These are phyloP conservation scores for Ailuropoda melanoleuca DNA, from an alignment of 2,113 vertebrate genomes.

Conservation along the genomic window DNA sequence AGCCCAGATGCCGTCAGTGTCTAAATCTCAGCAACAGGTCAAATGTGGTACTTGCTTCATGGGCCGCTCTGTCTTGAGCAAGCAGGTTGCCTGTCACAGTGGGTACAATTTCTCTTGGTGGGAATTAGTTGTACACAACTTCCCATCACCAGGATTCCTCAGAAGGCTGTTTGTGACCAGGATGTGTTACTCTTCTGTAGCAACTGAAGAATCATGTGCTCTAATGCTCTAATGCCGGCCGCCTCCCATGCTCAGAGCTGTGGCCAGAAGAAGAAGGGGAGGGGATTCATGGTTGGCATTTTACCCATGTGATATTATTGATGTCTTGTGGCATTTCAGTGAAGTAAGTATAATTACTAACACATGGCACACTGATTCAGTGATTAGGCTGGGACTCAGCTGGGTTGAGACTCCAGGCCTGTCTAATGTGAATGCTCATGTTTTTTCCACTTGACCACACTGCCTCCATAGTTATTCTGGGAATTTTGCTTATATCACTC, in stretches of 20 bases:
- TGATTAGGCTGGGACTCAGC: not conserved
- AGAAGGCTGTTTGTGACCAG: constrained; percentile 17
- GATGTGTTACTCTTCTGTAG: not conserved
- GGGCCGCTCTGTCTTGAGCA: not conserved
- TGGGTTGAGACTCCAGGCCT: not conserved
- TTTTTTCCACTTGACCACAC: not conserved
- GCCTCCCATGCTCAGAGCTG: not conserved
- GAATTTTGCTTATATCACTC: constrained; percentile 33
- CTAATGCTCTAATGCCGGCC: not conserved
- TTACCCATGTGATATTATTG: not conserved
- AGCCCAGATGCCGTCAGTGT: not conserved
- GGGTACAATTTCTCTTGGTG: not conserved
- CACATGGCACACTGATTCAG: not conserved
- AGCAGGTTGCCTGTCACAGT: not conserved
- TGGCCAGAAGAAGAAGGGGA: not conserved
- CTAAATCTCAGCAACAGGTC: not conserved
- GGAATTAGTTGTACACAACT: constrained; percentile 21
- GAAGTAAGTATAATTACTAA: not conserved
- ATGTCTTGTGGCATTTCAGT: not conserved
- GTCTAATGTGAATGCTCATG: not conserved
- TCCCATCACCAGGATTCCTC: not conserved
- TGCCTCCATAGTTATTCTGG: not conserved
- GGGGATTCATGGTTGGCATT: not conserved
- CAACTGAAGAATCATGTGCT: not conserved
- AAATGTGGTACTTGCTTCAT: not conserved